Conservation (phyloP, 2,113 vertebrate genomes). For the Sinocyclocheilus anshuiensis region DNA sequence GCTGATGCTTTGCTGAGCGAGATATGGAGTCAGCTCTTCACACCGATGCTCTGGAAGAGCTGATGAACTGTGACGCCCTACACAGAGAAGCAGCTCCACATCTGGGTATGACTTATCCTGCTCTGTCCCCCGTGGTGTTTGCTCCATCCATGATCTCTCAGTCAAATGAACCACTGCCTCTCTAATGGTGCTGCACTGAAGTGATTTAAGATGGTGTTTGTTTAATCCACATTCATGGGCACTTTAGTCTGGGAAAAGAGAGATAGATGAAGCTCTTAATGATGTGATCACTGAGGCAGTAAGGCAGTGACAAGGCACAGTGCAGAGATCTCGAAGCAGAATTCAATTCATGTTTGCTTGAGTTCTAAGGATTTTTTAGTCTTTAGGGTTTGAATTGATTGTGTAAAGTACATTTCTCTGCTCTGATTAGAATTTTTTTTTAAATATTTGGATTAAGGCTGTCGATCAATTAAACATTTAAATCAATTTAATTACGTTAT, state of each 20-base stretch:
- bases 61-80: slow-evolving; percentile 37
- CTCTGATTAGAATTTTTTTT: not conserved
- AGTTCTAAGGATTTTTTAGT: slow-evolving; percentile 20
- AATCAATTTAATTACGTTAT: not conserved
- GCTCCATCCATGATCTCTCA: slow-evolving; percentile 18
- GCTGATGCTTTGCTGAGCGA: slow-evolving; percentile 49
- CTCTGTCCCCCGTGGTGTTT: not conserved
- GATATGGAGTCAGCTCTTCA: slow-evolving; percentile 25
- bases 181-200: slow-evolving; percentile 65
- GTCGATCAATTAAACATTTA: not conserved
- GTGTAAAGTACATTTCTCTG: not conserved
- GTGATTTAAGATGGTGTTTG: slow-evolving; percentile 57
- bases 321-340: not conserved
- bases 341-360: slow-evolving; percentile 30
- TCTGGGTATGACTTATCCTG: slow-evolving; percentile 15
- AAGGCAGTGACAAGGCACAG: slow-evolving; percentile 19
- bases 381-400: slow-evolving; percentile 13
- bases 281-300: slow-evolving; percentile 29
- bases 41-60: slow-evolving; percentile 14
- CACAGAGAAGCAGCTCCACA: not conserved
- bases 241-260: slow-evolving; percentile 42
- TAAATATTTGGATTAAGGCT: not conserved
- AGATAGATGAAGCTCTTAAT: slow-evolving; percentile 46
- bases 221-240: slow-evolving; percentile 44
- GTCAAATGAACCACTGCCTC: slow-evolving; percentile 56